These are phyloP conservation scores for Lochmaea capreae DNA, from an alignment of 2,888 invertebrate species.

Conservation along the genomic window DNA sequence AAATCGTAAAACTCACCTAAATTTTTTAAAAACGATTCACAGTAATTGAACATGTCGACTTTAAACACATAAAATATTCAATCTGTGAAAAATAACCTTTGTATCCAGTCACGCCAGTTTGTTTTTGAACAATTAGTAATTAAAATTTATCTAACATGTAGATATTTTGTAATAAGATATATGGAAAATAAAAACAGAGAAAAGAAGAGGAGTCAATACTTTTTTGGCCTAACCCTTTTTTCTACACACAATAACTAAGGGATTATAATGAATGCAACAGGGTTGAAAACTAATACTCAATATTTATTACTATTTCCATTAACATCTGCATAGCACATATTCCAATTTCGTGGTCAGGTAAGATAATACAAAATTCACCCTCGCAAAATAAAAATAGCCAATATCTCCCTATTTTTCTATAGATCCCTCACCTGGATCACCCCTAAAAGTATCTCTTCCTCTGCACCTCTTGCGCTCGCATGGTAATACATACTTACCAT, in stretches of 20 bases:
- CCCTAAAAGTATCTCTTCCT: constrained; percentile 29
- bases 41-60: background rate
- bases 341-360: constrained; percentile 23
- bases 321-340: constrained; percentile 12
- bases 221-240: too few species aligned
- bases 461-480: constrained; percentile 23
- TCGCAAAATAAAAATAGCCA: constrained; percentile 22
- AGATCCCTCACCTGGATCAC: constrained; percentile 35
- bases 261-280: background rate
- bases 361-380: constrained; percentile 26
- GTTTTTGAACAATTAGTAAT: background rate
- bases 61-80: background rate
- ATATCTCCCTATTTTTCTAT: constrained; percentile 25
- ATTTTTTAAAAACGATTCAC: background rate
- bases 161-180: too few species aligned
- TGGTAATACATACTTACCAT: constrained; percentile 37
- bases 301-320: constrained; percentile 2
- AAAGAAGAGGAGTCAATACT: too few species aligned
- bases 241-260: background rate
- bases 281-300: background rate
- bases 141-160: too few species aligned
- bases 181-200: too few species aligned
- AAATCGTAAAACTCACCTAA: background rate
- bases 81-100: too few species aligned
- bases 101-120: background rate